phyloP scores from a whole-genome alignment of 2,888 invertebrate genomes.

The Dicyrtoma fusca region DNA sequence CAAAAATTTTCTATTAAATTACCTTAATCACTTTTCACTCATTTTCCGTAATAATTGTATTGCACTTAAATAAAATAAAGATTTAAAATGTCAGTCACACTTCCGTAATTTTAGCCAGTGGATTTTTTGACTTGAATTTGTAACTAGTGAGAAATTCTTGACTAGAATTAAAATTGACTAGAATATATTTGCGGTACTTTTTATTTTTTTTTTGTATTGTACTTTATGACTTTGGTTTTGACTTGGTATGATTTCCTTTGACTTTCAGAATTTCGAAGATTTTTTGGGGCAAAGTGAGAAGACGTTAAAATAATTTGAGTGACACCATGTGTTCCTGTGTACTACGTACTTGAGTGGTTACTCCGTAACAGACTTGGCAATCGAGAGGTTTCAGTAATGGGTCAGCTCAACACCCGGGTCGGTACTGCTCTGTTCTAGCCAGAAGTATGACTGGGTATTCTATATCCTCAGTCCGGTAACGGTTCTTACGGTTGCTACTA shows the following conservation, averaged over 20 bases:
- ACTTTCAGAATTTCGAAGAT: background rate
- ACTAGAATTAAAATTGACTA: conserved; percentile 3
- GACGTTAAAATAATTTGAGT: background rate
- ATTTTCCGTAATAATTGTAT: no score
- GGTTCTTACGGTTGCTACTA: background rate
- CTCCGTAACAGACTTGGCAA: no score
- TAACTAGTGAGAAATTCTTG: background rate
- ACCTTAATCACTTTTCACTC: no score
- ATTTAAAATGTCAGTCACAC: background rate
- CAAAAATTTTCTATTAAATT: no score
- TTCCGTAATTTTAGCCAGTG: no score
- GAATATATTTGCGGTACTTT: background rate
- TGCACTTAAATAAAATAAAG: no score
- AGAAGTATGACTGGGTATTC: no score
- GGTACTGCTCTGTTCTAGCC: no score
- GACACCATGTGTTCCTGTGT: conserved; percentile 9
- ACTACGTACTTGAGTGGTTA: background rate
- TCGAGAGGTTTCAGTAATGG: no score
- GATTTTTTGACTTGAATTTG: background rate
- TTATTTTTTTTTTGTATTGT: background rate
- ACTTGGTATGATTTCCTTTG: background rate
- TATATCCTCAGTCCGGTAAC: no score
- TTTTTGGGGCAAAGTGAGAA: conserved; percentile 28
- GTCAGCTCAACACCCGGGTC: background rate
- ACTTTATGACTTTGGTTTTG: background rate